Conservation (phyloP, 2,888 invertebrate genomes). For the Drosophila nr. fundita region DNA sequence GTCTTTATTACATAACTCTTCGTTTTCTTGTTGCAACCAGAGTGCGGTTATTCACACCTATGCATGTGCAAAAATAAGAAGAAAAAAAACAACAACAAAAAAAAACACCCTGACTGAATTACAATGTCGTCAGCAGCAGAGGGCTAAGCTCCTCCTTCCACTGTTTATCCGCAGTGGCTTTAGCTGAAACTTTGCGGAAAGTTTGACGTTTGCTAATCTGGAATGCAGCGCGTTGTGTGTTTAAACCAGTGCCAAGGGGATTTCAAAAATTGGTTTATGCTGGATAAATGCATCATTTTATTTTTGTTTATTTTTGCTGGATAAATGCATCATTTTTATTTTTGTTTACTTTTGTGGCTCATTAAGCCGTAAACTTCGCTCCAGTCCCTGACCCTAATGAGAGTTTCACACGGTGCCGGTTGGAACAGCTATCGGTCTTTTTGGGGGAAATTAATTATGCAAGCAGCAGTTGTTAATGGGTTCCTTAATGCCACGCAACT, state of each 20-base stretch:
- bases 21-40: slow-evolving; percentile 1
- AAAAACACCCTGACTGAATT: slow-evolving; percentile 12
- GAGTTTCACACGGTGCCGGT: slow-evolving; percentile 25
- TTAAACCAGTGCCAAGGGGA: slow-evolving; percentile 35
- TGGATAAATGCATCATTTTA: slow-evolving; percentile 20
- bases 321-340: slow-evolving; percentile 21
- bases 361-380: slow-evolving; percentile 36
- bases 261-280: slow-evolving; percentile 59
- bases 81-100: not conserved
- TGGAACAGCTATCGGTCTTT: slow-evolving; percentile 2
- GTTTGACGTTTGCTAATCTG: slow-evolving; percentile 49
- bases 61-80: slow-evolving; percentile 21
- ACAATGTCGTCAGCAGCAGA: slow-evolving; percentile 34
- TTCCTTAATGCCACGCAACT: slow-evolving; percentile 28
- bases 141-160: not conserved
- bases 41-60: slow-evolving; percentile 78
- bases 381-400: slow-evolving; percentile 51
- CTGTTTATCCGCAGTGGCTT: slow-evolving; percentile 18
- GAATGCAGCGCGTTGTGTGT: slow-evolving; percentile 36
- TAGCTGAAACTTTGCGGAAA: slow-evolving; percentile 23
- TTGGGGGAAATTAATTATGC: slow-evolving; percentile 49
- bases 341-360: slow-evolving; percentile 10
- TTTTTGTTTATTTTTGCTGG: slow-evolving; percentile 3
- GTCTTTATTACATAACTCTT: slow-evolving; percentile 24
- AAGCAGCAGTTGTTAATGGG: slow-evolving; percentile 49